phyloP scores from a whole-genome alignment of 2,888 invertebrate genomes.

The Teleogryllus oceanicus region DNA sequence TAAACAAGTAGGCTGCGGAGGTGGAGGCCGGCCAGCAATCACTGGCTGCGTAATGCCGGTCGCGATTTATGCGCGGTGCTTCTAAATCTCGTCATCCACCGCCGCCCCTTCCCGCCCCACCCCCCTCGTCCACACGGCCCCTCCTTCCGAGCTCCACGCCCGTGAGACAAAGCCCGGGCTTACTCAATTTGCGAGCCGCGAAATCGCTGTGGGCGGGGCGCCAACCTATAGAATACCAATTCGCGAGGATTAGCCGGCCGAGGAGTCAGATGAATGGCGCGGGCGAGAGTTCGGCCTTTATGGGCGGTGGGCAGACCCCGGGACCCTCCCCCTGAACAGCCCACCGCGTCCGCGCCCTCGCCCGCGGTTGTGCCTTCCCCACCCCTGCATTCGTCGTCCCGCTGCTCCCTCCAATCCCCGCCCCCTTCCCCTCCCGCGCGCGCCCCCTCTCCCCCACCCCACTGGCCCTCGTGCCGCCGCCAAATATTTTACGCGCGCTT shows the following conservation, averaged over 20 bases:
- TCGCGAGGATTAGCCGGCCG: not conserved
- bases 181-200: not conserved
- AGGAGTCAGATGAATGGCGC: not conserved
- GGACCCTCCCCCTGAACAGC: not conserved
- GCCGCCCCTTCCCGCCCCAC: not conserved
- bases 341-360: not conserved
- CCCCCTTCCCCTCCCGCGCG: no score
- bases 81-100: no score
- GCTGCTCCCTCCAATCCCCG: no score
- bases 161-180: not conserved
- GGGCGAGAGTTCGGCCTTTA: not conserved
- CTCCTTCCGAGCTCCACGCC: not conserved
- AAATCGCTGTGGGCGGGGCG: slow-evolving; percentile 6
- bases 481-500: no score
- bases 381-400: no score
- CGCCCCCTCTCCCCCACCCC: no score
- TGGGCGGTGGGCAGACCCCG: not conserved
- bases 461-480: no score
- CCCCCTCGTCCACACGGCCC: not conserved
- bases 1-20: no score
- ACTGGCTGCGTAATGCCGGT: no score
- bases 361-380: not conserved
- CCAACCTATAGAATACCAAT: not conserved
- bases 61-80: no score
- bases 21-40: no score